Evolutionary conservation across 2,888 invertebrate species (phyloP).

Genomic region (Cistogaster globosa): DNA sequence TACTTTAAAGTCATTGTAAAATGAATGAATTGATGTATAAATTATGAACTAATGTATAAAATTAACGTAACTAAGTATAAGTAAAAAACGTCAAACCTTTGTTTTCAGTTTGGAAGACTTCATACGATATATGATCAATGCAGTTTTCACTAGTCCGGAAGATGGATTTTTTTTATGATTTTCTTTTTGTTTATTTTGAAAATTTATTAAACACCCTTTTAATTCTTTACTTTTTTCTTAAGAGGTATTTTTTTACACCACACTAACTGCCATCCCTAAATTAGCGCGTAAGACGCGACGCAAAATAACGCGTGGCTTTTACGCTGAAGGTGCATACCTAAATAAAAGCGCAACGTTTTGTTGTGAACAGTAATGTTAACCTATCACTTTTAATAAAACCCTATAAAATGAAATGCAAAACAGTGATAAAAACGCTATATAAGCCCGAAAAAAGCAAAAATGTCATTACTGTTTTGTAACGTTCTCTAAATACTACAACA

Average conservation of each 20-base stretch:
- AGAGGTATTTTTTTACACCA: slow-evolving; percentile 74
- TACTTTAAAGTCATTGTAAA: slow-evolving; percentile 31
- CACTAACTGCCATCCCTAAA: no score
- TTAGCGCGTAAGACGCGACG: no score
- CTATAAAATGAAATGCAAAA: no score
- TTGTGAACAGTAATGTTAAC: no score
- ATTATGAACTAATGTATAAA: slow-evolving; percentile 31
- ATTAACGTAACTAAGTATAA: slow-evolving; percentile 14
- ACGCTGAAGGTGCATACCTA: no score
- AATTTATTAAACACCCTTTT: slow-evolving; percentile 30
- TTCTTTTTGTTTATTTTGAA: background rate
- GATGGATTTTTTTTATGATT: background rate
- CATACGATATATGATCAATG: slow-evolving; percentile 25
- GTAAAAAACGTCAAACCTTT: background rate
- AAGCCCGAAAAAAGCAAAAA: no score
- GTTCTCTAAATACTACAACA: no score
- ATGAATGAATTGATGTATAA: slow-evolving; percentile 20
- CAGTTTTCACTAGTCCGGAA: slow-evolving; percentile 37
- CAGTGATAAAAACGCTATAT: no score
- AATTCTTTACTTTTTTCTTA: slow-evolving; percentile 46
- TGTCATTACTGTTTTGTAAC: no score
- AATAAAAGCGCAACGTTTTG: no score
- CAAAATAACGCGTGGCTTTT: no score
- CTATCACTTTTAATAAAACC: no score
- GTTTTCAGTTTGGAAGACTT: slow-evolving; percentile 63